Evolutionary conservation across 2,113 vertebrate species (phyloP).

Genomic region (Rattus norvegicus): GRCr8 NC_086026.1:29765001-29765500

Average conservation of each 20-base stretch:
- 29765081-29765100: constrained; percentile 49
- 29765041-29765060: constrained; percentile 56
- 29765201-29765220: constrained; percentile 66
- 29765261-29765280: not conserved
- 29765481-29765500: not conserved
- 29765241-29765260: constrained; percentile 57
- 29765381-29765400: constrained; percentile 28
- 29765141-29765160: constrained; percentile 48
- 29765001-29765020: not conserved
- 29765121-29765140: constrained; percentile 59
- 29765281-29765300: not conserved
- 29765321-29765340: constrained; percentile 41
- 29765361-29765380: not conserved
- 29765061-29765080: constrained; percentile 65
- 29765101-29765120: constrained; percentile 65
- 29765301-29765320: not conserved
- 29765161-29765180: constrained; percentile 71
- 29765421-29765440: constrained; percentile 4
- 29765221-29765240: constrained; percentile 51
- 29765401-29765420: not conserved
- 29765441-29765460: not conserved
- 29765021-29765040: constrained; percentile 37
- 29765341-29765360: not conserved
- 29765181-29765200: constrained; percentile 67
- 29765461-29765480: not conserved